Conservation (phyloP, 1,140 invertebrate genomes). For the Luehdorfia chinensis region DNA sequence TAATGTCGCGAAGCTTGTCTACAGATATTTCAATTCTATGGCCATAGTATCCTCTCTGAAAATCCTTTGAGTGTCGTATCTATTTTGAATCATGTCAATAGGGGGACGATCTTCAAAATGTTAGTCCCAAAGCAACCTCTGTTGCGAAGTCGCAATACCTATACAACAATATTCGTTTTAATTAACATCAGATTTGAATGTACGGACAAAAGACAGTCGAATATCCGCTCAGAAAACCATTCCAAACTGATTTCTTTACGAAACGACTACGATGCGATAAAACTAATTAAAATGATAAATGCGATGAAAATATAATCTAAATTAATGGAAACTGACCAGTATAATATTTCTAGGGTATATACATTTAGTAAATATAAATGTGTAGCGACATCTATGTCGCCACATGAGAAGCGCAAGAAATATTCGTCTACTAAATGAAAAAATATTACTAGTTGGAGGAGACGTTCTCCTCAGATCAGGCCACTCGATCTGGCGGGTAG, state of each 20-base stretch:
- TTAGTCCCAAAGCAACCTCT: slow-evolving; percentile 16
- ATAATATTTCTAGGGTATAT: no score
- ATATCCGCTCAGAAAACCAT: slow-evolving; percentile 33
- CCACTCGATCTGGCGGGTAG: no score
- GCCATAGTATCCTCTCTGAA: slow-evolving; percentile 6
- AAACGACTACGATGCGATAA: slow-evolving; percentile 33
- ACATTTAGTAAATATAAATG: no score
- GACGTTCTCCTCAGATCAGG: no score
- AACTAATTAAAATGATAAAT: slow-evolving; percentile 1
- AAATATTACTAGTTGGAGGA: no score
- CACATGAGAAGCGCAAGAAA: no score
- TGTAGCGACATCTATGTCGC: no score
- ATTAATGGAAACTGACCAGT: no score
- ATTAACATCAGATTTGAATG: slow-evolving; percentile 54
- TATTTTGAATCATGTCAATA: slow-evolving; percentile 16
- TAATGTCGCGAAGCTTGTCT: slow-evolving; percentile 15
- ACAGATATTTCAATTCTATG: slow-evolving; percentile 17
- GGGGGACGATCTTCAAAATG: slow-evolving; percentile 7
- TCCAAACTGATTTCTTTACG: slow-evolving; percentile 13
- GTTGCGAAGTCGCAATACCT: slow-evolving; percentile 18
- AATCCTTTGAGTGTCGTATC: slow-evolving; percentile 13
- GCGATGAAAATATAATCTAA: no score
- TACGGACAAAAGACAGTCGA: slow-evolving; percentile 55
- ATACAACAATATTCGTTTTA: slow-evolving; percentile 56
- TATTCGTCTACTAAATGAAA: no score